Evolutionary conservation across 2,113 vertebrate species (phyloP), one percentile per base, ranked within the genome.

Genomic region (Smithornis capensis): DNA sequence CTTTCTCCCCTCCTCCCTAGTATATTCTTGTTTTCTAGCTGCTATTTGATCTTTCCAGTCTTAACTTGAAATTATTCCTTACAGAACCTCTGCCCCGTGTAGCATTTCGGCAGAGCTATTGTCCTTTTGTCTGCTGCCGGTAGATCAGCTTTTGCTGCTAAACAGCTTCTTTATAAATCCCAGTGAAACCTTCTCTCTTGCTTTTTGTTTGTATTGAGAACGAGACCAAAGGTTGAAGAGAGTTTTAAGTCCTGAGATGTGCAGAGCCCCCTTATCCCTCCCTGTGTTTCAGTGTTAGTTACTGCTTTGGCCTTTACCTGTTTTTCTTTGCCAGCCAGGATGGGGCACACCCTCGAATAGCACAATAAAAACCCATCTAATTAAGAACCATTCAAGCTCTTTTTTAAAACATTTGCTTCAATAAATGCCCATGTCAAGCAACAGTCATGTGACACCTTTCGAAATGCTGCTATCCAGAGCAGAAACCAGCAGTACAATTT

Each of bases 1-100:
- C 55, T 62, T 62, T 83, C 55, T 83, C 64, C 64, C 76, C 50
- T 86, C 40, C 88, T 90, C 63, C 60, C 71, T 37, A 17, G 29
- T 74, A 83, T 92, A 81, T 92, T 81, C 71, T 90, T 90, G 60
- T 71, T 90, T 94, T 92, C 52, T 83, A 89, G 63, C 75, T 91
- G 89, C 63, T 92, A 95, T 85, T 91, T 94, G 95, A 94, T 96
- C 95, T 96, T 95, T 59, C 44, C 79, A 90, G 60, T 63, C 80
- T 77, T 87, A 12, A 59, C 76, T 89, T 5, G 10, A 77, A 95
- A 80, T 95, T 56, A 83, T 40, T 92, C 68, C 83, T 92, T 85
- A 71, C 79, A 92, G 87, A 84, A 92, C 38, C 73, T 84, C 62
- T 64, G 80, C 76, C 73, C 67, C 55, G 69, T 88, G 87, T 94